These are phyloP conservation scores for Ophthalmolycus amberensis DNA, from an alignment of 2,113 vertebrate species.

Conservation along the genomic window DNA sequence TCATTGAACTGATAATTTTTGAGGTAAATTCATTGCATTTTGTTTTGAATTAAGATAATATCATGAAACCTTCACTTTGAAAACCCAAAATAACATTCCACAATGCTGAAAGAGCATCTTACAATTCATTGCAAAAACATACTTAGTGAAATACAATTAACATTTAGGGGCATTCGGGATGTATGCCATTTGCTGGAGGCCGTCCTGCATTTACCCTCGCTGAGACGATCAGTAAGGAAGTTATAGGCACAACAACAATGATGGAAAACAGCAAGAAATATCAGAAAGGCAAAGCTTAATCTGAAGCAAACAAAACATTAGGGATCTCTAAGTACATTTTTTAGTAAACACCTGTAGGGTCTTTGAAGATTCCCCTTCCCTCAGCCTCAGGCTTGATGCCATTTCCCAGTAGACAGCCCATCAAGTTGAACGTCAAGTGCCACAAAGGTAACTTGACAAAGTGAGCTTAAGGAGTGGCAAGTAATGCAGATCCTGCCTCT, in stretches of 20 bases:
- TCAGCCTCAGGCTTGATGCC: not conserved
- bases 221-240: not conserved
- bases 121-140: not conserved
- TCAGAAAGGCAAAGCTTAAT: slow-evolving; percentile 2
- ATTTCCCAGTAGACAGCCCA: not conserved
- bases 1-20: not conserved
- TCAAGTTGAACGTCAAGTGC: slow-evolving; percentile 11
- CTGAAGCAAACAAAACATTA: not conserved
- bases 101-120: not conserved
- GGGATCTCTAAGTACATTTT: not conserved
- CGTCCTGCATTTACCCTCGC: not conserved
- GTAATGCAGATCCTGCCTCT: not conserved
- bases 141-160: not conserved
- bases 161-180: not conserved
- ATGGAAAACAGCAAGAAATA: not conserved
- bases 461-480: not conserved
- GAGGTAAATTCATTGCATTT: not conserved
- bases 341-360: slow-evolving; percentile 1
- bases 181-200: not conserved
- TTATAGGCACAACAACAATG: not conserved
- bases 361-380: not conserved
- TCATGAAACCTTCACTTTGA: not conserved
- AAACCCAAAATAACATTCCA: not conserved
- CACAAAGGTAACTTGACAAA: not conserved
- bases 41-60: not conserved